Evolutionary conservation across 2,113 vertebrate genomes (phyloP).

Genomic region (Thymallus thymallus): DNA sequence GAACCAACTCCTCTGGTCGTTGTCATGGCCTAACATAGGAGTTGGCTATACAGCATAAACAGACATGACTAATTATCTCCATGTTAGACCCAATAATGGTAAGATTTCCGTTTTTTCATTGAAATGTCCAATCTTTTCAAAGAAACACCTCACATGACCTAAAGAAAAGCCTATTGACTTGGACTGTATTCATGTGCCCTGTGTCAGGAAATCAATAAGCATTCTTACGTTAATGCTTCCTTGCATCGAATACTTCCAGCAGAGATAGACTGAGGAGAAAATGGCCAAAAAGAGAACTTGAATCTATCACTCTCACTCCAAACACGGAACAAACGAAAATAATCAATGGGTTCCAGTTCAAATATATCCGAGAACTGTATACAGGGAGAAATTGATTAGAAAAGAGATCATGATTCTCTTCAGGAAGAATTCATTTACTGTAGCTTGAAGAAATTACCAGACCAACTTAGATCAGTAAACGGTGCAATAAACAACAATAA

Average conservation of each 20-base stretch:
- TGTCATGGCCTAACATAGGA: too few relatives aligned
- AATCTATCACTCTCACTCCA: conserved; percentile 32
- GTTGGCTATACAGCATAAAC: too few relatives aligned
- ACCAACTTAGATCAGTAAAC: conserved; percentile 18
- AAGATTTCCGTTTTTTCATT: conserved; percentile 6
- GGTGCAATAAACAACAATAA: not conserved
- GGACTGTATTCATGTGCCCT: conserved; percentile 42
- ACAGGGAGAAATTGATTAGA: conserved; percentile 53
- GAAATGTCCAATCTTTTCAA: conserved; percentile 32
- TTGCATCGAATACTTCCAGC: conserved; percentile 50
- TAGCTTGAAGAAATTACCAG: conserved; percentile 7
- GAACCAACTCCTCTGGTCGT: too few relatives aligned
- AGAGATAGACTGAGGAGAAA: conserved; percentile 43
- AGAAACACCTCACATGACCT: conserved; percentile 31
- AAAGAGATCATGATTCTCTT: conserved; percentile 52
- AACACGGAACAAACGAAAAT: conserved; percentile 38
- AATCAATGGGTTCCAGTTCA: conserved; percentile 53
- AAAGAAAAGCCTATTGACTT: conserved; percentile 45
- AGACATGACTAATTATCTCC: too few relatives aligned
- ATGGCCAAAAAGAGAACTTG: conserved; percentile 27
- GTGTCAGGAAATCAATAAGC: conserved; percentile 56
- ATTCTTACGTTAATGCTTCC: conserved; percentile 53
- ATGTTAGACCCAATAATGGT: too few relatives aligned
- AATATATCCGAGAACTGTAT: conserved; percentile 46
- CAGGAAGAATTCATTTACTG: conserved; percentile 27